These are phyloP conservation scores for Saxidomus purpurata DNA, from an alignment of 1,140 invertebrate genomes.

Conservation along the genomic window DNA sequence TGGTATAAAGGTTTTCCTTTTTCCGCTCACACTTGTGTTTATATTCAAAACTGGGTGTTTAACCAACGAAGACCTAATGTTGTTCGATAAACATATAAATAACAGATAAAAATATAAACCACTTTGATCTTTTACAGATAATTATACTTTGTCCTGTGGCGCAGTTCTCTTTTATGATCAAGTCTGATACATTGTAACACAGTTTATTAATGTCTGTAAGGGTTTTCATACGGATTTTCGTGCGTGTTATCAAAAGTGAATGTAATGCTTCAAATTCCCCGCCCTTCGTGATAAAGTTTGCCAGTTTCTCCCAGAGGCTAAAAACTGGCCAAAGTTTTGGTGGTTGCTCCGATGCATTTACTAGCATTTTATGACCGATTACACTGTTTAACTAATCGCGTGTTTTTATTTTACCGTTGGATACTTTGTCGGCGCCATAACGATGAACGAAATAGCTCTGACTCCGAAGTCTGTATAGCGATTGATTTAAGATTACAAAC, in stretches of 20 bases:
- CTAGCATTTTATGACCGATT: conserved; percentile 42
- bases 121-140: conserved; percentile 49
- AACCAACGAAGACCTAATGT: conserved; percentile 43
- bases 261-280: neutral
- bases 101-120: conserved; percentile 46
- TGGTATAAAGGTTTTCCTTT: neutral
- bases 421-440: conserved; percentile 27
- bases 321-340: conserved; percentile 4
- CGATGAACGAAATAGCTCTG: neutral
- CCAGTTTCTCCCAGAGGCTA: neutral
- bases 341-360: conserved; percentile 7
- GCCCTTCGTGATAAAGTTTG: conserved; percentile 28
- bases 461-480: neutral
- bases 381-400: conserved; percentile 34
- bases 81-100: conserved; percentile 46
- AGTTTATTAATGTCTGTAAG: conserved; percentile 25
- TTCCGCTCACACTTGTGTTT: conserved; percentile 19
- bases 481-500: conserved; percentile 27
- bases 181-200: conserved; percentile 10
- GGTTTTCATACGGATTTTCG: neutral
- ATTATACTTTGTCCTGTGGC: conserved; percentile 56
- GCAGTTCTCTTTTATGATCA: conserved; percentile 4
- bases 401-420: conserved; percentile 38
- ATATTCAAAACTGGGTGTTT: conserved; percentile 37
- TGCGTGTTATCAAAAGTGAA: conserved; percentile 3